These are phyloP conservation scores for Emydocephalus ijimae DNA, from an alignment of 2,113 vertebrate genomes.

Conservation along the genomic window DNA sequence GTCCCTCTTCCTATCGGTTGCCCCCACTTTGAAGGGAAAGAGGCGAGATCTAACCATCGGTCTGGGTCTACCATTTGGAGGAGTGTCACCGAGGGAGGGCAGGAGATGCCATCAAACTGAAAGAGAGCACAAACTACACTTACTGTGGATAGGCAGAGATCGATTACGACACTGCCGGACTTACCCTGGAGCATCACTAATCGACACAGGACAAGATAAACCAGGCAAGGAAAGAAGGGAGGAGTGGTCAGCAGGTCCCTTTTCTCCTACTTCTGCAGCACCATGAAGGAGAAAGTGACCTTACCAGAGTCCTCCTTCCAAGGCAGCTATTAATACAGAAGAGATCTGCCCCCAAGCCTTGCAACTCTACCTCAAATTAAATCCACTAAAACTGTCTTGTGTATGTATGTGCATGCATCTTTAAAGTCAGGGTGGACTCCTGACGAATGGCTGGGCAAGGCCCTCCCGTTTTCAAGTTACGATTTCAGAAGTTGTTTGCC, in stretches of 20 bases:
- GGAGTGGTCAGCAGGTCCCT: not conserved
- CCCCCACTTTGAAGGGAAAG: not conserved
- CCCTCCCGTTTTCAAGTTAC: not conserved
- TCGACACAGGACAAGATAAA: not conserved
- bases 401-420: not conserved
- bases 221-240: not conserved
- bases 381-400: not conserved
- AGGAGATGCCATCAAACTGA: not conserved
- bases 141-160: not conserved
- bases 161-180: not conserved
- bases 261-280: conserved; percentile 14
- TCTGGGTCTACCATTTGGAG: not conserved
- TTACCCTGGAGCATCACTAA: not conserved
- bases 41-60: not conserved
- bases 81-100: not conserved
- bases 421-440: not conserved
- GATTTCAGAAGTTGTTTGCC: not conserved
- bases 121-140: not conserved
- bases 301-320: not conserved
- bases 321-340: not conserved
- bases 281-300: not conserved
- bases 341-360: not conserved
- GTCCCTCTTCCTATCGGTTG: not conserved
- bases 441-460: not conserved
- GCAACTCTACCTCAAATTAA: not conserved